Conservation (phyloP, 1,140 invertebrate species). For the Atta cephalotes region DNA sequence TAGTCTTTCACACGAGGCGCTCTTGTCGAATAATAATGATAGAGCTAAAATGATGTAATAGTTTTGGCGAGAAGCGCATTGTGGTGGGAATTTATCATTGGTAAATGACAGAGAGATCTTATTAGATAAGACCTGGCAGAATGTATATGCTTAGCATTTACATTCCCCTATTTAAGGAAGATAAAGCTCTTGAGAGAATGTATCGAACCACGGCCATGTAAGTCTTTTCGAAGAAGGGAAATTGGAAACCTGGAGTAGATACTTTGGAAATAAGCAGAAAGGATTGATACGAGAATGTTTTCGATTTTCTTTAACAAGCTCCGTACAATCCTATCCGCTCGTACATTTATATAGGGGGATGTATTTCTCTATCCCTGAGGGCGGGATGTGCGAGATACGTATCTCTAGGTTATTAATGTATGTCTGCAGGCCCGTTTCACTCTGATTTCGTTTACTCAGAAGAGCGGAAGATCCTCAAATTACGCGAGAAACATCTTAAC, state of each 20-base stretch:
- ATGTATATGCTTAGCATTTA: slow-evolving; percentile 17
- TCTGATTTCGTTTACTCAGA: slow-evolving; percentile 64
- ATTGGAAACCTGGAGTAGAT: slow-evolving; percentile 46
- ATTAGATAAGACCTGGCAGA: slow-evolving; percentile 22
- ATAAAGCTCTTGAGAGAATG: neutral
- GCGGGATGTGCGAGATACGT: slow-evolving; percentile 80
- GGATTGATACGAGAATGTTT: slow-evolving; percentile 73
- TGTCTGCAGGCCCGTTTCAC: slow-evolving; percentile 77
- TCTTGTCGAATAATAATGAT: slow-evolving; percentile 2
- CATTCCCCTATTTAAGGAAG: slow-evolving; percentile 21
- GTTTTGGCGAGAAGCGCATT: neutral
- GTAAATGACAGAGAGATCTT: slow-evolving; percentile 7
- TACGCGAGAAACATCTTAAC: slow-evolving; percentile 70
- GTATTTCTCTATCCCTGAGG: slow-evolving; percentile 77
- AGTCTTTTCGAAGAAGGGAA: slow-evolving; percentile 14
- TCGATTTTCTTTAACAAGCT: slow-evolving; percentile 82
- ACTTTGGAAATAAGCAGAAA: slow-evolving; percentile 66
- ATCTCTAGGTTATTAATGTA: slow-evolving; percentile 85
- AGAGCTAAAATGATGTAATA: slow-evolving; percentile 1
- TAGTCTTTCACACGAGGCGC: slow-evolving; percentile 5
- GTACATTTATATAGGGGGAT: slow-evolving; percentile 83
- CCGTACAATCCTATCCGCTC: slow-evolving; percentile 73
- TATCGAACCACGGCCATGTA: slow-evolving; percentile 8
- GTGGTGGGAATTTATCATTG: neutral
- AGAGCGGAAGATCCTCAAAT: slow-evolving; percentile 72